Base-by-base conservation (phyloP, 2,888 invertebrate genomes). In the Platerodrilus igneus region DNA sequence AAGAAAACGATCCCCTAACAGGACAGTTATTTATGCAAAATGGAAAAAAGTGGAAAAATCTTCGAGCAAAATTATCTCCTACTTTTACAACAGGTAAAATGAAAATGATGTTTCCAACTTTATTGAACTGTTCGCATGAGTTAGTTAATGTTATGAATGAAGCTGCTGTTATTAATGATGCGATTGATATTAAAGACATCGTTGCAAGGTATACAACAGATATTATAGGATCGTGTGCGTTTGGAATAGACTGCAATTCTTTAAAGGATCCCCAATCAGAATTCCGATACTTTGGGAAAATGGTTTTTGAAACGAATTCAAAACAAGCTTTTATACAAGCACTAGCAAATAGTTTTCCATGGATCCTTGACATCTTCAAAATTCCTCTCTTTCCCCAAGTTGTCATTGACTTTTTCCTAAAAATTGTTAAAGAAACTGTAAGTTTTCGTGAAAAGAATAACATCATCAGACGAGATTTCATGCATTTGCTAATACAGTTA, bases 51-150 rank as follows among this genome's bases (percentile, higher is more conserved):
- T 83, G 83, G 82, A 77, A 71, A 50, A 68, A 63, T 13, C 58
- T 83, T 23, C 68, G 83, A 8, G 45, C 68, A 0, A 79, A 79
- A 49, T 60, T 83, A 52, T 72, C 80, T 1, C 78, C 81, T 0
- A 73, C 77, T 0, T 83, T 83, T 51, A 75, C 81, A 1, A 71
- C 78, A 0, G 78, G 77, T 6, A 81, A 79, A 58, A 63, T 83
- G 36, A 81, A 77, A 57, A 69, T 65, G 2, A 78, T 81, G 76
- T 79, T 76, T 50, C 68, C 68, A 0, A 69, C 75, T 1, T 69
- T 80, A 7, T 68, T 74, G 18, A 66, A 71, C 25, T 73, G 30
- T 9, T 28, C 17, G 2, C 8, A 22, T 2, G 21, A 32, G 11
- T 14, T 39, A 9, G 28, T 20, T 2, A 4, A 21, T 0, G 28